These are phyloP conservation scores for Microcebus ravelobensis DNA, from an alignment of 2,113 vertebrate species.

Conservation along the genomic window DNA sequence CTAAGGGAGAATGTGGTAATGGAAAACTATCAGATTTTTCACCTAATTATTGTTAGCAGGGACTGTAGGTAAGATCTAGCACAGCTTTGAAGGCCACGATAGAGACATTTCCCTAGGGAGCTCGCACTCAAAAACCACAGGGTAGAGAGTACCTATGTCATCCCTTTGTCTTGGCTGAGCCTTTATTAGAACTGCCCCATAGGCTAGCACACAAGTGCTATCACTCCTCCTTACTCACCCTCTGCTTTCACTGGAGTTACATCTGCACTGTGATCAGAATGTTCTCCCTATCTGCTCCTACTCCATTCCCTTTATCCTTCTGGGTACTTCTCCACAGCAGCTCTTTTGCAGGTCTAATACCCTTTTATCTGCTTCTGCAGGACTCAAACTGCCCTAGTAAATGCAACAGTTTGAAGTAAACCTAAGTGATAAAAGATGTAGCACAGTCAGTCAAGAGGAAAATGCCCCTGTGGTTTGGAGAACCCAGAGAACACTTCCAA, in stretches of 20 bases:
- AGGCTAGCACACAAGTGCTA: no score
- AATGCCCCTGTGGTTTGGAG: background rate
- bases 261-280: background rate
- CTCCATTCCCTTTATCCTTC: background rate
- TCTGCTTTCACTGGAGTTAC: background rate
- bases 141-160: rapidly evolving
- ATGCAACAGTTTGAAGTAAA: background rate
- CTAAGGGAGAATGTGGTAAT: background rate
- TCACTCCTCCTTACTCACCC: rapidly evolving
- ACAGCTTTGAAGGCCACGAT: background rate
- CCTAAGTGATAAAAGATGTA: background rate
- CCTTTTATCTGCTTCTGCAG: background rate
- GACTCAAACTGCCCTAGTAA: background rate
- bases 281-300: background rate
- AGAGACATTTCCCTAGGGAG: background rate
- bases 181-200: background rate
- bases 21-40: background rate
- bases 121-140: background rate
- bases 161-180: background rate
- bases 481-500: background rate
- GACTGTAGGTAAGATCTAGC: background rate
- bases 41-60: background rate
- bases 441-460: background rate
- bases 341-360: background rate
- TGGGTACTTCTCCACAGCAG: background rate